These are phyloP conservation scores for Sciurus carolinensis DNA, from an alignment of 2,797 vertebrate genomes.

Conservation along the genomic window DNA sequence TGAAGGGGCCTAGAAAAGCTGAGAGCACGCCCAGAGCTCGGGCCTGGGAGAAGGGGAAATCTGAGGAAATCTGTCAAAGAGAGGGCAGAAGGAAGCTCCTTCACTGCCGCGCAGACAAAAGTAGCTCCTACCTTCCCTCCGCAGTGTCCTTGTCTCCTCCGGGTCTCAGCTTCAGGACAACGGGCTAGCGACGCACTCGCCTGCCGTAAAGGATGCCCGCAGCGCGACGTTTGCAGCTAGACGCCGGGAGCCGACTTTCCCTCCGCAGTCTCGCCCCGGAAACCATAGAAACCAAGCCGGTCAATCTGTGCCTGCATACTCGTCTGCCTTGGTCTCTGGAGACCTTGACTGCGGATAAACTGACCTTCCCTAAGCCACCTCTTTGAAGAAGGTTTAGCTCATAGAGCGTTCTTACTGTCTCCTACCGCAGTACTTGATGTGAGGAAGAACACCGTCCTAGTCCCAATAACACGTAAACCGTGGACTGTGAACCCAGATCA, in stretches of 20 bases:
- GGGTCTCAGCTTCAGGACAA: rapidly evolving
- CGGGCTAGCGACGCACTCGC: rapidly evolving
- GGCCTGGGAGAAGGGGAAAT: background rate
- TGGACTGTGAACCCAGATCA: background rate
- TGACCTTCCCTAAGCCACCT: rapidly evolving
- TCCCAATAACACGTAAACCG: background rate
- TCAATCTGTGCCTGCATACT: background rate
- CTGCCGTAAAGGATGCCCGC: conserved; percentile 58
- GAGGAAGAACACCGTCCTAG: background rate
- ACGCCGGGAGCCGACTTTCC: background rate
- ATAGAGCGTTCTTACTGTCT: background rate
- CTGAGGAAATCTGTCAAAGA: background rate
- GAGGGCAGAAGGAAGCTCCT: background rate
- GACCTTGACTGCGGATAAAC: rapidly evolving
- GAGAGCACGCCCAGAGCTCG: background rate
- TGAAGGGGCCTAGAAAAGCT: background rate
- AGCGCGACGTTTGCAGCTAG: conserved; percentile 66
- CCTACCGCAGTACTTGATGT: background rate
- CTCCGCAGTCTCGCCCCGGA: background rate
- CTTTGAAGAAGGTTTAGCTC: rapidly evolving
- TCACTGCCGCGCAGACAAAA: background rate
- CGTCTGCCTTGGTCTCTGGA: rapidly evolving
- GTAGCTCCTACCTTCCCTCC: background rate
- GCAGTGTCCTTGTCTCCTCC: background rate
- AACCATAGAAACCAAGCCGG: background rate